Evolutionary conservation across 2,888 invertebrate genomes (phyloP), one percentile per base, ranked within the genome.

Genomic region (Zonitis immaculata): DNA sequence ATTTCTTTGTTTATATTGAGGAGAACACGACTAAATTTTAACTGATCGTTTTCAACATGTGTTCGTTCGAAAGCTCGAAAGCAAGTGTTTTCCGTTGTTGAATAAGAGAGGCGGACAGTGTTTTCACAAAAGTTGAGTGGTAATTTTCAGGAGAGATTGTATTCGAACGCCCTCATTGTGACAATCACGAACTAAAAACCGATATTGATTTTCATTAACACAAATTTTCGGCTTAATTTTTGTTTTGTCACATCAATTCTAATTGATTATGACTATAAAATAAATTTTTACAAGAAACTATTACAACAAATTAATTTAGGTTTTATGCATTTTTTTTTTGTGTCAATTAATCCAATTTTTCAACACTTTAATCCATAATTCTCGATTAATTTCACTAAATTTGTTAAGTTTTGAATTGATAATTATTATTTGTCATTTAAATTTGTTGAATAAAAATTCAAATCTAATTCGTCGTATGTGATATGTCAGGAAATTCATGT

Each of bases 11-110:
- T 35, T 22, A 39, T n/a, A n/a, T n/a, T n/a, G n/a, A n/a, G n/a
- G n/a, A 30, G 54, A 56, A 53, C 62, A 61, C 63, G 57, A 54
- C 60, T 61, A 61, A 59, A 57, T 57, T 62, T 61, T 56, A 56
- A 56, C 56, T 56, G 8, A 50, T 56, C 53, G 49, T 52, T 44
- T 45, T 45, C 42, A 51, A 59, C 61, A 60, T 60, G 60, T 59
- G 60, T 57, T 56, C 56, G 56, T 42, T 51, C 55, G 42, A 54
- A 54, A 52, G 61, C 49, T 58, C 51, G 57, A 47, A 49, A 52
- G 54, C 57, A 49, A 61, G 54, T 60, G 59, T 52, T 59, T 57
- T 55, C 54, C 26, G 47, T 14, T 47, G 46, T 32, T 47, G 46
- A 46, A 28, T 47, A n/a, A n/a, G n/a, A n/a, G n/a, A n/a, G 52